Conservation (phyloP, 1,140 invertebrate species). For the Procambarus clarkii region DNA sequence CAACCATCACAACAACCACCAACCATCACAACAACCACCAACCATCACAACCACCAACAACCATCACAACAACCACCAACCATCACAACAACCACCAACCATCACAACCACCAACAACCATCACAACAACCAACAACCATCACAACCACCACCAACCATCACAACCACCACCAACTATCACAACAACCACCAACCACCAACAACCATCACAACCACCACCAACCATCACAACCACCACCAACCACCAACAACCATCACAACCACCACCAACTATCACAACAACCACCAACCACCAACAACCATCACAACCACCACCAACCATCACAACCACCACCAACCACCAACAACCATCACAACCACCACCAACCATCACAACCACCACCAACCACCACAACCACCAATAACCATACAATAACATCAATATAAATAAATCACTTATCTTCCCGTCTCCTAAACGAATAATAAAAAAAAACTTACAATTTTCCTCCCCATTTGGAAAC, state of each 20-base stretch:
- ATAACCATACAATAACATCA: not conserved
- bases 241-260: not conserved
- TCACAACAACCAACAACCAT: not conserved
- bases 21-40: not conserved
- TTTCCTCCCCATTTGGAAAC: conserved; percentile 47
- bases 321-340: not conserved
- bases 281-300: not conserved
- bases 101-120: not conserved
- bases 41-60: not conserved
- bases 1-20: not conserved
- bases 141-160: not conserved
- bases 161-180: not conserved
- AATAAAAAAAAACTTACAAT: conserved; percentile 55
- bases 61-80: not conserved
- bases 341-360: not conserved
- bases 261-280: not conserved
- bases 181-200: not conserved
- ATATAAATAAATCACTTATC: conserved; percentile 38
- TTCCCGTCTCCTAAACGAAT: conserved; percentile 18
- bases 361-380: not conserved
- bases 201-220: not conserved
- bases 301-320: not conserved
- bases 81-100: not conserved
- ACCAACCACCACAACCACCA: not conserved
- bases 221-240: not conserved